Base-by-base conservation (phyloP, 2,797 vertebrate species). In the Botia almorhae region DNA sequence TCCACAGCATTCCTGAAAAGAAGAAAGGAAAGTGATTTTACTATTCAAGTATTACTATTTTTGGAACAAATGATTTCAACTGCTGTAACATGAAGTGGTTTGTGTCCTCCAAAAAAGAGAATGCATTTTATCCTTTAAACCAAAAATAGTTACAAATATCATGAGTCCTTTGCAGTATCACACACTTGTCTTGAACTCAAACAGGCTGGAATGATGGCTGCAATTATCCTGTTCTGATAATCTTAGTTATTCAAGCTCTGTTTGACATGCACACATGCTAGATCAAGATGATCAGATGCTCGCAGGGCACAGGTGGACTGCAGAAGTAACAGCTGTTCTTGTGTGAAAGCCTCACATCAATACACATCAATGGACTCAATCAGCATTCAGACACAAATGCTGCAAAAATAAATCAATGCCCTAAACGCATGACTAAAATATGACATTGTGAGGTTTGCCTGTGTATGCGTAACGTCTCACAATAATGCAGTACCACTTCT, bases 1-100 rank as follows among this genome's bases (percentile, higher is more conserved):
- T 97, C 95, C 73, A 96, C 94, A 50, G 97, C 96, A 63, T 98
- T 96, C 97, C 97, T 99, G 90, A 69, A 90, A 94, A 92, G 85
- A 88, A 82, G 91, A 81, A 83, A 72, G 29, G 51, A 13, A 58
- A 33, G 23, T 3, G 51, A 69, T 72, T 82, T 83, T 87, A 61
- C 81, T 69, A 74, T 58, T 48, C 26, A 12, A 14, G 26, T 74
- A 3, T 17, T 26, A 23, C 19, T 55, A n/a, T 55, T 72, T 72
- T 23, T 63, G 17, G 19, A 65, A 72, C 14, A 1, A 60, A 64
- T 16, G 2, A 3, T 36, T 43, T 1, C 72, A 69, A 55, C 53
- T 33, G 2, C 5, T 74, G 36, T 75, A 19, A 50, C 10, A 13
- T 39, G 3, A 56, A 23, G 46, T 73, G 36, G 43, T 10, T 46